These are phyloP conservation scores for Mystacides longicornis DNA, from an alignment of 2,888 invertebrate species.

Conservation along the genomic window DNA sequence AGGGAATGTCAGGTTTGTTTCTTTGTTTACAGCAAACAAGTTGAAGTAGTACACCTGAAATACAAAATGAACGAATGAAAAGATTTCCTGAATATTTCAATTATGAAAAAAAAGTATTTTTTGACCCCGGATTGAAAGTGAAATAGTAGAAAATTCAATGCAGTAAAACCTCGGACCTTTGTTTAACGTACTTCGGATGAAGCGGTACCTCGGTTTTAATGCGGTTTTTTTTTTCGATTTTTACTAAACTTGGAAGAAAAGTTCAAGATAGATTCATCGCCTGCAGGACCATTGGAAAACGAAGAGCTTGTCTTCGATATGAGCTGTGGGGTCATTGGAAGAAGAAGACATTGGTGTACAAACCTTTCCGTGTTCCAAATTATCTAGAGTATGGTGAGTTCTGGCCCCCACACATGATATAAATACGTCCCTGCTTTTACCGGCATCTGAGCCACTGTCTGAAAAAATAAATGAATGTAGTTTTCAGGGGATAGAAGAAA, in stretches of 20 bases:
- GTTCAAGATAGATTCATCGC: too few species aligned
- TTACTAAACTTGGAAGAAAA: too few species aligned
- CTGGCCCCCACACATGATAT: slow-evolving; percentile 43
- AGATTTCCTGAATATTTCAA: background rate
- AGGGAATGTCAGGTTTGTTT: slow-evolving; percentile 44
- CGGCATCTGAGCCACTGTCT: slow-evolving; percentile 8
- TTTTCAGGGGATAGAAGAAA: too few species aligned
- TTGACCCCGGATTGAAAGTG: background rate
- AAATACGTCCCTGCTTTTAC: slow-evolving; percentile 17
- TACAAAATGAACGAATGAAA: background rate
- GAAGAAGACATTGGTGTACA: background rate
- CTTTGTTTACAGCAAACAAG: slow-evolving; percentile 46
- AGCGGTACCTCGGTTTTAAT: too few species aligned
- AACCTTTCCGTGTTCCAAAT: slow-evolving; percentile 36
- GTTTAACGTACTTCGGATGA: background rate
- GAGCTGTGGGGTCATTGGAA: background rate
- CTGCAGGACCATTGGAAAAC: too few species aligned
- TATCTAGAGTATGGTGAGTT: slow-evolving; percentile 42
- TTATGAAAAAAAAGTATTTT: too few species aligned
- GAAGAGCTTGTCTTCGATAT: background rate
- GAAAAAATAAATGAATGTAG: slow-evolving; percentile 4
- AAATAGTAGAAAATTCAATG: background rate
- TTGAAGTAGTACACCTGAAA: slow-evolving; percentile 43
- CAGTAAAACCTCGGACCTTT: background rate
- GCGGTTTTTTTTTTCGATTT: too few species aligned